Conservation (phyloP, 2,797 vertebrate genomes). For the Clamator glandarius region DNA sequence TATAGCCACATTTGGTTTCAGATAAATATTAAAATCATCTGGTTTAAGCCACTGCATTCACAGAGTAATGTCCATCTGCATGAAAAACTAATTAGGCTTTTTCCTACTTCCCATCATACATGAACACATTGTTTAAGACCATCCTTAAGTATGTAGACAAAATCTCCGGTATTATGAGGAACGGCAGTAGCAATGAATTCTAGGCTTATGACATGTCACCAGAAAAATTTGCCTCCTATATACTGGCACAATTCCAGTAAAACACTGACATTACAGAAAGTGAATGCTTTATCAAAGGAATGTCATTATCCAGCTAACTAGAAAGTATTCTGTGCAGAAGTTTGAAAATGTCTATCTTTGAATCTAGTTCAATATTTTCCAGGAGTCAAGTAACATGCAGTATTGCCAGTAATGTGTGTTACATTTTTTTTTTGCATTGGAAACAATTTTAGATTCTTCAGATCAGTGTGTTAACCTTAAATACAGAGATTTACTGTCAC, state of each 20-base stretch:
- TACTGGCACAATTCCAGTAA: neutral
- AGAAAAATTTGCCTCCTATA: neutral
- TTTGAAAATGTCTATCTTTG: neutral
- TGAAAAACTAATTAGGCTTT: neutral
- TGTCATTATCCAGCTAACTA: neutral
- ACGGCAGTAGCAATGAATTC: neutral
- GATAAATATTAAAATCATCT: neutral
- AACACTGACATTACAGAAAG: neutral
- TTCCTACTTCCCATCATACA: neutral
- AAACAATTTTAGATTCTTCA: neutral
- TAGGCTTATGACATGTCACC: neutral
- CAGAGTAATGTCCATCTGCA: neutral
- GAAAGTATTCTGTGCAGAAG: neutral
- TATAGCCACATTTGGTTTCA: neutral
- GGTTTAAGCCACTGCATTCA: neutral
- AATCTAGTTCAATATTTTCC: neutral
- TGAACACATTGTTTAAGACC: neutral
- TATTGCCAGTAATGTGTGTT: neutral
- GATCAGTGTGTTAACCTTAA: neutral
- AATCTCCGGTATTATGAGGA: neutral
- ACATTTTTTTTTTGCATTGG: neutral
- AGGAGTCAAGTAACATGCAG: neutral
- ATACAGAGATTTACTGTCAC: neutral
- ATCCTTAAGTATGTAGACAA: neutral
- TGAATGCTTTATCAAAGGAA: neutral